Evolutionary conservation across 2,113 vertebrate genomes (phyloP).

Genomic region (Parus major): DNA sequence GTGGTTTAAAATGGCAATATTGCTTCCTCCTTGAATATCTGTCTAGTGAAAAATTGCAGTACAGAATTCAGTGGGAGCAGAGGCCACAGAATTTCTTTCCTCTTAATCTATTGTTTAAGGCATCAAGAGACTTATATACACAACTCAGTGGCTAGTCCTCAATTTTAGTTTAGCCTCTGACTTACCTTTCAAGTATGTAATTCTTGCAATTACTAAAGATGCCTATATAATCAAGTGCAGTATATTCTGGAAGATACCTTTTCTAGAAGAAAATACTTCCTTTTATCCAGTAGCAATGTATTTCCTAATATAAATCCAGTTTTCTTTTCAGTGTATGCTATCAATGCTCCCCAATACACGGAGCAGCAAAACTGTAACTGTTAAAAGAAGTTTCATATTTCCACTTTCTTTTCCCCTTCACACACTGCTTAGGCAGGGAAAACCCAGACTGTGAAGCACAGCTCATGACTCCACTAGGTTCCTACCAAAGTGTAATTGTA

Average conservation of each 20-base stretch:
- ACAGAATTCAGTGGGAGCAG: fast-evolving
- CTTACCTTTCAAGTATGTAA: neutral
- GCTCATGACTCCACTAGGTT: neutral
- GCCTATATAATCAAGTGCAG: neutral
- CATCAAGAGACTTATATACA: neutral
- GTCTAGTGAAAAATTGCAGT: neutral
- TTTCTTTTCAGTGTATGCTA: neutral
- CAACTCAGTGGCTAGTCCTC: neutral
- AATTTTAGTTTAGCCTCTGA: neutral
- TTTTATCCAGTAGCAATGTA: neutral
- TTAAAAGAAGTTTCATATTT: neutral
- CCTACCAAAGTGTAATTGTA: neutral
- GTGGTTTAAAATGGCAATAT: neutral
- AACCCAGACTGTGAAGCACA: neutral
- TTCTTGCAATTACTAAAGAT: neutral
- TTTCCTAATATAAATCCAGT: neutral
- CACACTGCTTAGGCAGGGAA: neutral
- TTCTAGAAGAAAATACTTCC: neutral
- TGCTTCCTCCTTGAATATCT: neutral
- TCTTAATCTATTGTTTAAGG: neutral
- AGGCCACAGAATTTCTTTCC: neutral
- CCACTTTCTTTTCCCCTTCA: neutral
- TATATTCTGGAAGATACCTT: neutral
- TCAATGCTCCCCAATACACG: neutral
- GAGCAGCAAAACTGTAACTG: neutral